A percentile compares a stretch with the other conserved stretches of the same genome.
phyloP scores from a whole-genome alignment of 2,113 vertebrate species.

The Sitta europaea region DNA sequence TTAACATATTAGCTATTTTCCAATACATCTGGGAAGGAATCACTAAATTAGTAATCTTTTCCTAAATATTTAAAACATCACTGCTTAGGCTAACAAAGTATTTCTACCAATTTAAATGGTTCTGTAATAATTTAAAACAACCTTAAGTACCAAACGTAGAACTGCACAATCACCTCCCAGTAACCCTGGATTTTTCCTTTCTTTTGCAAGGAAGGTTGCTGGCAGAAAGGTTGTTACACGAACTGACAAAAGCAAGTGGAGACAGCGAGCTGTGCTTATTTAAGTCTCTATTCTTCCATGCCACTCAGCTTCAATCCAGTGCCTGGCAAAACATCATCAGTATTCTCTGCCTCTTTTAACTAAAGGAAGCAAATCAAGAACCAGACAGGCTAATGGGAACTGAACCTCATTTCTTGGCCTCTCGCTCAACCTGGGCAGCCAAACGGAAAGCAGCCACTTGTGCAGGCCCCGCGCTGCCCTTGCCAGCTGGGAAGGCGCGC shows the following conservation, averaged over 20 bases:
- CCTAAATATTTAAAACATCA: not conserved
- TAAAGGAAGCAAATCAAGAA: conserved; percentile 57
- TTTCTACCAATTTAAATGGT: not conserved
- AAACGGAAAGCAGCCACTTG: conserved; percentile 51
- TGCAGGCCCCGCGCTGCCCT: not conserved
- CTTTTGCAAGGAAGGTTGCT: conserved; percentile 13
- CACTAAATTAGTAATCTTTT: not conserved
- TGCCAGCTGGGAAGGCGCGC: conserved; percentile 43
- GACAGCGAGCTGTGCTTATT: conserved; percentile 50
- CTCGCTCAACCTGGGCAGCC: conserved; percentile 9
- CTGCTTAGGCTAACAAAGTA: not conserved
- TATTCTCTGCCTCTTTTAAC: conserved; percentile 45
- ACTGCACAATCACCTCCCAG: conserved; percentile 31
- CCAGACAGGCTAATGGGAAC: conserved; percentile 66
- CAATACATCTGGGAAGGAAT: not conserved
- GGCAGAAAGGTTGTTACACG: conserved; percentile 31
- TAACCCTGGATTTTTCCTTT: not conserved
- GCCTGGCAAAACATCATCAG: conserved; percentile 33
- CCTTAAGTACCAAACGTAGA: not conserved
- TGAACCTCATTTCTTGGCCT: conserved; percentile 66
- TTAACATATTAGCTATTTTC: not conserved
- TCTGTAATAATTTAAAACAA: not conserved
- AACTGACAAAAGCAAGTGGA: conserved; percentile 42
- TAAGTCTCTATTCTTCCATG: conserved; percentile 44
- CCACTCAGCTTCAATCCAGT: conserved; percentile 29